phyloP scores from a whole-genome alignment of 2,888 invertebrate genomes.

The Parochlus steinenii region DNA sequence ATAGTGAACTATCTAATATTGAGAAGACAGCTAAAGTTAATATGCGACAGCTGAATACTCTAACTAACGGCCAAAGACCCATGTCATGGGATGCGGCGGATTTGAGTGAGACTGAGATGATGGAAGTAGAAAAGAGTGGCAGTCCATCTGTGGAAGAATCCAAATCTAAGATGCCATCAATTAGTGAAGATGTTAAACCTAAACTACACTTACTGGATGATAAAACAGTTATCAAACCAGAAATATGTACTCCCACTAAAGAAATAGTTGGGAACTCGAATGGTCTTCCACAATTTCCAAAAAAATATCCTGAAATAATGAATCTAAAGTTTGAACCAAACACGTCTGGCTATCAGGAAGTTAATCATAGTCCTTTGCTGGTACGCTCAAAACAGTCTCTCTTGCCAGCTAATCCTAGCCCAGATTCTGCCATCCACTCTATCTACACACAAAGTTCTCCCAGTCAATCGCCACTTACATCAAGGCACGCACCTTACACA shows the following conservation, averaged over 20 bases:
- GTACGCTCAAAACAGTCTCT: conserved; percentile 43
- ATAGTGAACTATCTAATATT: conserved; percentile 28
- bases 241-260: conserved; percentile 13
- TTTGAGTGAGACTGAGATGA: conserved; percentile 65
- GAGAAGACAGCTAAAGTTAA: conserved; percentile 32
- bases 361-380: conserved; percentile 34
- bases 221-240: conserved; percentile 19
- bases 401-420: conserved; percentile 66
- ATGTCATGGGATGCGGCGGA: conserved; percentile 95
- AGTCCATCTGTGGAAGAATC: conserved; percentile 6
- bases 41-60: conserved; percentile 31
- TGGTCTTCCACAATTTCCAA: conserved; percentile 7
- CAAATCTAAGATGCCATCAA: conserved; percentile 14
- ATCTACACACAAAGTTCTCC: conserved; percentile 69
- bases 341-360: conserved; percentile 16
- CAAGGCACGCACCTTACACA: conserved; percentile 62
- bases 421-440: conserved; percentile 79
- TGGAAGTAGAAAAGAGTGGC: conserved; percentile 27
- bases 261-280: conserved; percentile 13
- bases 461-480: conserved; percentile 71
- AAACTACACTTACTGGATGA: too few relatives aligned
- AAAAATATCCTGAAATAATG: conserved; percentile 12
- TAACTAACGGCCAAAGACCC: conserved; percentile 44
- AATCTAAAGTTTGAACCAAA: conserved; percentile 20
- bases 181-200: conserved; percentile 25